Base-by-base conservation (phyloP, 2,797 vertebrate species). In the Lutjanus campechanus region DNA sequence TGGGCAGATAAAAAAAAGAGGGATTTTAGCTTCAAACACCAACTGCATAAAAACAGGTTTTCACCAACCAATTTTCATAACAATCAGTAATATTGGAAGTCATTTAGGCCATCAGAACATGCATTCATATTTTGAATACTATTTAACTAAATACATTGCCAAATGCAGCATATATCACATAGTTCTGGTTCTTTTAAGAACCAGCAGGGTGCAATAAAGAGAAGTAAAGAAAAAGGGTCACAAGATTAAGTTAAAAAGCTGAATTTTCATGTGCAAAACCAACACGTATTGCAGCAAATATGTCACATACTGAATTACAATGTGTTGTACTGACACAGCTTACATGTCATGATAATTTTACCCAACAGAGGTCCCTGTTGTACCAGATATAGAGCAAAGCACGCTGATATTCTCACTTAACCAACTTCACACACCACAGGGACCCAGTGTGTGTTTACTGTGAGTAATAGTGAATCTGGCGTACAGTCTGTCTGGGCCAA, bases 331-430 rank as follows among this genome's bases (percentile, higher is more conserved):
- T 56, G 41, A 51, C 5, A 58, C 19, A 10, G 10, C 47, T 29
- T 16, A 46, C 54, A 49, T 90, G 86, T 67, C 83, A 64, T 51
- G 15, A 20, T 49, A 1, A 3, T n/a, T 62, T 66, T 17, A 7
- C 1, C 90, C 95, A 92, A 79, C 76, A 94, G 95, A 95, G 91
- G 95, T 85, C 89, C 13, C 89, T 77, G 67, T 91, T 93, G 88
- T 36, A 72, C 83, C 1, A 69, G 36, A 56, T 65, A 85, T 50
- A 7, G 13, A 40, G 25, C 47, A 77, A 65, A 64, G 46, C 50
- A 19, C n/a, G 6, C 36, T n/a, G 16, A 44, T 43, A 49, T 59
- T 56, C 62, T 29, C 19, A 41, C 19, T 56, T 36, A 68, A 41
- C 1, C 25, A 44, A 47, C 25, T 44, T 29, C 46, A 53, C 49